These are phyloP conservation scores for Myiotriccus ornatus DNA, from an alignment of 2,797 vertebrate species.

Conservation along the genomic window DNA sequence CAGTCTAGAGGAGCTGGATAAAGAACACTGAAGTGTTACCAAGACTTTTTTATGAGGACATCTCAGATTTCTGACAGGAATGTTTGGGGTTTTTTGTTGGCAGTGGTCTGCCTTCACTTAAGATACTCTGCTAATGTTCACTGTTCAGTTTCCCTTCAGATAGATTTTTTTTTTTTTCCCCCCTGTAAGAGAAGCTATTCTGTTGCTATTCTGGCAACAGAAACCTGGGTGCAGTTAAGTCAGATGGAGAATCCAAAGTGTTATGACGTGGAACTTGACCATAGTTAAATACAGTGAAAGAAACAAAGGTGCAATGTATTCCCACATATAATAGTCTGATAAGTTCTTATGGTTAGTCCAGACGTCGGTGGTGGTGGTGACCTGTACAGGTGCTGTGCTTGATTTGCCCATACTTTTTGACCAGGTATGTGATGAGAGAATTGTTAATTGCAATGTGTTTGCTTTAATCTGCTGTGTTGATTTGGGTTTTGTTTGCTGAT, in stretches of 20 bases:
- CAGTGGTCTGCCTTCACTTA: not conserved
- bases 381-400: not conserved
- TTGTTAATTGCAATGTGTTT: fast-evolving
- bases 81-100: not conserved
- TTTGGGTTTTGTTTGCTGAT: not conserved
- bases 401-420: not conserved
- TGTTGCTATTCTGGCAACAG: not conserved
- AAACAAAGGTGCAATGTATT: not conserved
- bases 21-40: not conserved
- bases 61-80: not conserved
- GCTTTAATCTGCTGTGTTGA: not conserved
- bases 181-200: not conserved
- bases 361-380: not conserved
- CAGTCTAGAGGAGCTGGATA: not conserved
- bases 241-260: not conserved
- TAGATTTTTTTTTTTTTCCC: not conserved
- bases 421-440: not conserved
- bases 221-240: not conserved
- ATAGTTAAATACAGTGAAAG: not conserved
- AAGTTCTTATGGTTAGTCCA: not conserved
- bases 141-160: not conserved
- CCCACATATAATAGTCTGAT: not conserved
- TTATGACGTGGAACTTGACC: not conserved
- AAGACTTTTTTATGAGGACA: not conserved
- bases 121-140: not conserved